These are phyloP conservation scores for Willisornis vidua DNA, from an alignment of 2,113 vertebrate species.

Conservation along the genomic window DNA sequence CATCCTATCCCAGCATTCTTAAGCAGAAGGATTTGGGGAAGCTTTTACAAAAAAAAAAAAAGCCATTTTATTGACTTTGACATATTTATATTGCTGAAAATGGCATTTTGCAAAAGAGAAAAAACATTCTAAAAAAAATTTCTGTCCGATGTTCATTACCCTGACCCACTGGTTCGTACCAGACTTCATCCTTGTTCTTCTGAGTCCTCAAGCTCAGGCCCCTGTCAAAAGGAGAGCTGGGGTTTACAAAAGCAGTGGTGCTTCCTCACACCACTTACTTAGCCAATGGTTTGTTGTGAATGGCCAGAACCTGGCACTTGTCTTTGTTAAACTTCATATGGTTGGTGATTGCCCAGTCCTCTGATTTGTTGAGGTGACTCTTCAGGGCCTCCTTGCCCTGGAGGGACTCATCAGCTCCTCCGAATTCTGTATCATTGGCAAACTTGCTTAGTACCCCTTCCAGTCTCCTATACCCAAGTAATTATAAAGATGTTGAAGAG, in stretches of 20 bases:
- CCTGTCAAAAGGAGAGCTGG: neutral
- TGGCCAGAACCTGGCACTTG: neutral
- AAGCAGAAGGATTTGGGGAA: neutral
- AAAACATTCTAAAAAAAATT: neutral
- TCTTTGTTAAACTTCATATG: neutral
- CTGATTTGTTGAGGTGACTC: neutral
- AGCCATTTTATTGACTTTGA: neutral
- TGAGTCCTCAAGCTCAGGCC: accelerated
- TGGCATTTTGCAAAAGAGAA: neutral
- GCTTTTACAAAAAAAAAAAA: neutral
- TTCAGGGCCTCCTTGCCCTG: neutral
- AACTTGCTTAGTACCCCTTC: neutral
- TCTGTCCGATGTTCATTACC: neutral
- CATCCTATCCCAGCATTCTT: neutral
- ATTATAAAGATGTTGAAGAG: neutral
- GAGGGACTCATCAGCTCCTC: neutral
- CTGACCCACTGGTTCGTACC: neutral
- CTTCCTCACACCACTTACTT: neutral
- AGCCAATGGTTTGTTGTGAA: neutral
- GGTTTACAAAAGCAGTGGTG: neutral
- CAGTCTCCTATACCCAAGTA: neutral
- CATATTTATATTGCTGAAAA: neutral
- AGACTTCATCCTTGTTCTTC: neutral
- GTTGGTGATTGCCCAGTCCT: neutral
- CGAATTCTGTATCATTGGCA: neutral